Evolutionary conservation across 2,797 vertebrate genomes (phyloP), one percentile per base, ranked within the genome.

Genomic region (Peromyscus melanophrys): DNA sequence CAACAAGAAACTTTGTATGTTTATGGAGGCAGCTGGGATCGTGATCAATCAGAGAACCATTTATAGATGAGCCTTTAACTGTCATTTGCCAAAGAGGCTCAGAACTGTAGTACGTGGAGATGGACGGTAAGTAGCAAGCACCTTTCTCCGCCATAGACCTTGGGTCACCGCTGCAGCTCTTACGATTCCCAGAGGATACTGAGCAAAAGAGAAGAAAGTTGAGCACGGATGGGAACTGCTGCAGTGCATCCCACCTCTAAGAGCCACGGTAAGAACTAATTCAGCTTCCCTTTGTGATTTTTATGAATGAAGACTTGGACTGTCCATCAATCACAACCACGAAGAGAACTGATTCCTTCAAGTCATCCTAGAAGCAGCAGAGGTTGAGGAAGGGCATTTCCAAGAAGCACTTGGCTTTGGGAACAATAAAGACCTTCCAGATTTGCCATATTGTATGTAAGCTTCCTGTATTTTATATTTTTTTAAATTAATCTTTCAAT

Each of bases 301-400:
- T 83, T 46, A 84, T 71, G 73, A 88, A 46, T 75, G 19, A 96
- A 96, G 67, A 34, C 29, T 25, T 77, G 37, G 76, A 84, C 10
- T 37, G 8, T 25, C 7, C 21, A 75, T 61, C 46, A 92, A 73
- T 88, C 73, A 82, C 19, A 69, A 89, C 7, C 19, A 87, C 83
- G 67, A 89, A 85, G 81, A 96, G 34, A 97, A 91, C 19, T 19
- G n/a, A 59, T 8, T 76, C 52, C 75, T 86, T 92, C 55, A 90
- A 40, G 63, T 93, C 88, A 91, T 29, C 40, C 88, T 67, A 59
- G 89, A 93, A 88, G 21, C 49, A 52, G 6, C 63, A 43, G 34
- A 94, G n/a, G 37, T 40, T 55, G 46, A n/a, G 17, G 90, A 92
- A 86, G 61, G 37, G 25, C 37, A 63, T 83, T 83, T 61, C 81